phyloP scores from a whole-genome alignment of 2,113 vertebrate genomes.

The Uria aalge region DNA sequence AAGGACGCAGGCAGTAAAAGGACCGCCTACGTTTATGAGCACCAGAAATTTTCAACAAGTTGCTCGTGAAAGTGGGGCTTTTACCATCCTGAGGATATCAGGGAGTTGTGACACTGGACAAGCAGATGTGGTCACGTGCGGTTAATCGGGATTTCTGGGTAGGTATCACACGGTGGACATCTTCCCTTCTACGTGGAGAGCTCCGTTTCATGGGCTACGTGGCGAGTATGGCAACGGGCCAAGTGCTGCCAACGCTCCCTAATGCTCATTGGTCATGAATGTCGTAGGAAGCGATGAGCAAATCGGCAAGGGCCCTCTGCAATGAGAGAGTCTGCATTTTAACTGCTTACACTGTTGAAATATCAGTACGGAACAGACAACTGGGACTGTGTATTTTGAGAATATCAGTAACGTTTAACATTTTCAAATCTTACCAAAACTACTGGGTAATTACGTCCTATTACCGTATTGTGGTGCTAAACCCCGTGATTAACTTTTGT shows the following conservation, averaged over 20 bases:
- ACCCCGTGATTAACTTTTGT: background rate
- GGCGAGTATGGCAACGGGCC: rapidly evolving
- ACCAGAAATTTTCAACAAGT: background rate
- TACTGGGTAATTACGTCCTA: background rate
- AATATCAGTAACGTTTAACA: background rate
- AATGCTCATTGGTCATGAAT: rapidly evolving
- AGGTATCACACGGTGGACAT: background rate
- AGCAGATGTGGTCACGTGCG: background rate
- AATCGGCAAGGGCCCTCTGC: background rate
- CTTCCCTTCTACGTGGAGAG: background rate
- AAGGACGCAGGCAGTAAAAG: background rate
- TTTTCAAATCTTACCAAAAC: background rate
- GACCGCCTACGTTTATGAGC: background rate
- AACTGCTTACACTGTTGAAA: background rate
- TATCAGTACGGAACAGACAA: background rate
- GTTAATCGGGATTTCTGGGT: background rate
- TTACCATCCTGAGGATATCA: background rate
- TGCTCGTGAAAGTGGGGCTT: background rate
- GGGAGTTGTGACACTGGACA: background rate
- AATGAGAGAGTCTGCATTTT: background rate
- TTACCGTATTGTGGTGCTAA: background rate
- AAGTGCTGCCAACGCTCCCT: rapidly evolving
- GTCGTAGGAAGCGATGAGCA: rapidly evolving
- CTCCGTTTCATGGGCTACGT: background rate
- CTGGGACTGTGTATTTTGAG: background rate